Percentiles rank a stretch among this genome's conserved stretches.
Conservation (phyloP, 1,140 invertebrate species). For the Drosophila funebris region DNA sequence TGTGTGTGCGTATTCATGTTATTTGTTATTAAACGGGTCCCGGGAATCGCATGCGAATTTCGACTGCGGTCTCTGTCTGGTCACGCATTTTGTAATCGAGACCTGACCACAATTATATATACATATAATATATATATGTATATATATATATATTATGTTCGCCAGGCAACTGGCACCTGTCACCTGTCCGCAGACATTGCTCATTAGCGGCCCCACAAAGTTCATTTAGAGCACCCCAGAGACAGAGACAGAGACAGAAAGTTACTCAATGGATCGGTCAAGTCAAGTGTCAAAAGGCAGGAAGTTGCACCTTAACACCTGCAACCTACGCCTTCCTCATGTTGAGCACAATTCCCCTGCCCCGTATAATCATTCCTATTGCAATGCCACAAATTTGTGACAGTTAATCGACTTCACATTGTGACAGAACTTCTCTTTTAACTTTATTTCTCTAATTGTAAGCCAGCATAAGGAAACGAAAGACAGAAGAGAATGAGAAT, state of each 20-base stretch:
- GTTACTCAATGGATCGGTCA: background rate
- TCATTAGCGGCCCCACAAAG: conserved; percentile 49
- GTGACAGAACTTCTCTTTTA: conserved; percentile 11
- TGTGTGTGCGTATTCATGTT: conserved; percentile 28
- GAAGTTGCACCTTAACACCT: conserved; percentile 43
- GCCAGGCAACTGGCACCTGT: conserved; percentile 20
- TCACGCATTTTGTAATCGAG: conserved; percentile 72
- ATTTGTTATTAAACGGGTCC: conserved; percentile 69
- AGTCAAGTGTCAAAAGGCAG: conserved; percentile 52
- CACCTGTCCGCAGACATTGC: conserved; percentile 48
- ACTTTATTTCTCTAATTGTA: conserved; percentile 62
- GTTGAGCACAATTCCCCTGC: background rate
- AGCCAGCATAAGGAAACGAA: background rate
- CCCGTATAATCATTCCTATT: background rate
- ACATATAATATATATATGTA: too few relatives aligned
- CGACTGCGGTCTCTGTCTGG: conserved; percentile 30
- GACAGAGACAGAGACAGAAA: background rate
- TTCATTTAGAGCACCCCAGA: conserved; percentile 13
- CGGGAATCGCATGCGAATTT: conserved; percentile 23
- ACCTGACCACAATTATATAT: conserved; percentile 65
- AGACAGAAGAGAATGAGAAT: background rate
- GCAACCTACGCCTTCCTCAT: background rate
- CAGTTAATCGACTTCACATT: conserved; percentile 19
- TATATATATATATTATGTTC: background rate
- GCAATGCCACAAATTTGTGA: conserved; percentile 6